These are phyloP conservation scores for Periphyllus acericola DNA, from an alignment of 2,888 invertebrate species.

Conservation along the genomic window DNA sequence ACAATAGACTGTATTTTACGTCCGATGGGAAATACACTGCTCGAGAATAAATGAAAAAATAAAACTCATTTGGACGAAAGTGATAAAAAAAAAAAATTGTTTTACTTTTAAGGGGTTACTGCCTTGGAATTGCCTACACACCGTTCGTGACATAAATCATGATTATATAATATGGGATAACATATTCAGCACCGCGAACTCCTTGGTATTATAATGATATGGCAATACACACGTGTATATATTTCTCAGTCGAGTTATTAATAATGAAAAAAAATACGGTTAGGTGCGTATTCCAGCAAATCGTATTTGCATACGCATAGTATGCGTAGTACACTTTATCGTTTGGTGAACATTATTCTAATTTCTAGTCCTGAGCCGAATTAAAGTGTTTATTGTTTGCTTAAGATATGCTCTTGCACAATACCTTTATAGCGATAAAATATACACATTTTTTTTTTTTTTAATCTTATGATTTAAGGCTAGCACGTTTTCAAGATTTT, in stretches of 20 bases:
- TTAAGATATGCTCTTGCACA: not conserved
- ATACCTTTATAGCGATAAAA: not conserved
- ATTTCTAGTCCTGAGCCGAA: not conserved
- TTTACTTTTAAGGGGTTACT: conserved; percentile 8
- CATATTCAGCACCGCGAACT: not conserved
- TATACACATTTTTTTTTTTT: not conserved
- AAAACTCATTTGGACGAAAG: not conserved
- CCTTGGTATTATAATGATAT: not conserved
- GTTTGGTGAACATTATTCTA: too few relatives aligned
- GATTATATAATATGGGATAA: conserved; percentile 28
- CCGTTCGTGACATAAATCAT: conserved; percentile 31
- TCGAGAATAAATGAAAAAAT: conserved; percentile 22
- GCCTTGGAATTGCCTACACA: conserved; percentile 21
- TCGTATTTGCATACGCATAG: not conserved
- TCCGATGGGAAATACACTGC: not conserved
- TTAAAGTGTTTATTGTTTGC: conserved; percentile 3
- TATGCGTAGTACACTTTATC: not conserved
- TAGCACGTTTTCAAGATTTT: not conserved
- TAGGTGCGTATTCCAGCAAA: not conserved
- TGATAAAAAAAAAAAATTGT: not conserved
- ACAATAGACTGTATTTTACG: not conserved
- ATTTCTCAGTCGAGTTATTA: conserved; percentile 22
- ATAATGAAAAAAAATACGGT: not conserved
- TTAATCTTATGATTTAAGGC: not conserved
- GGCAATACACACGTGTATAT: not conserved